phyloP scores from a whole-genome alignment of 1,140 invertebrate genomes.

The Bombus vancouverensis region DNA sequence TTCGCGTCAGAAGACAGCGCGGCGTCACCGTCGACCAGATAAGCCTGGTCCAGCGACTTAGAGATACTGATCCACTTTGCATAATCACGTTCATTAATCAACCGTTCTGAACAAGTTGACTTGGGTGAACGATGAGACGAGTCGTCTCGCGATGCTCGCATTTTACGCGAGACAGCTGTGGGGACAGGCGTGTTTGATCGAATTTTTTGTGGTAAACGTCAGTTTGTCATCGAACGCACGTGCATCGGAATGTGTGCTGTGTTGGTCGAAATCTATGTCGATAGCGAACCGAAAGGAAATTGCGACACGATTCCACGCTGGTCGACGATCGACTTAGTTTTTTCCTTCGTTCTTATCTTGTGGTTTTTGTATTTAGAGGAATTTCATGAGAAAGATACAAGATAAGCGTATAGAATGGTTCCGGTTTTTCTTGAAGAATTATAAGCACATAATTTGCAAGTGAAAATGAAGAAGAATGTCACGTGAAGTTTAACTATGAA shows the following conservation, averaged over 20 bases:
- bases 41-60: neutral
- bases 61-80: conserved; percentile 55
- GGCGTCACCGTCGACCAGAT: neutral
- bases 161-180: neutral
- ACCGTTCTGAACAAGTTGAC: conserved; percentile 7
- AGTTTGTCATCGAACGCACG: neutral
- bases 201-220: conserved; percentile 77
- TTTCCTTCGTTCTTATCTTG: neutral
- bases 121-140: conserved; percentile 33
- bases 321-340: conserved; percentile 17
- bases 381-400: neutral
- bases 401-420: neutral
- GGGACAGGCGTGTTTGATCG: conserved; percentile 71
- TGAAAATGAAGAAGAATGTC: too few species aligned
- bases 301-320: neutral
- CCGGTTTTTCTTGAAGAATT: too few species aligned
- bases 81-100: conserved; percentile 62
- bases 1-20: neutral
- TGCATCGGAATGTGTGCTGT: conserved; percentile 19
- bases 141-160: neutral
- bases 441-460: too few species aligned
- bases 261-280: conserved; percentile 52
- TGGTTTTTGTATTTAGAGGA: neutral
- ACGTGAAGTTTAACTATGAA: too few species aligned
- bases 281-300: neutral